Evolutionary conservation across 2,113 vertebrate species (phyloP).

Genomic region (Brienomyrus longianalis): DNA sequence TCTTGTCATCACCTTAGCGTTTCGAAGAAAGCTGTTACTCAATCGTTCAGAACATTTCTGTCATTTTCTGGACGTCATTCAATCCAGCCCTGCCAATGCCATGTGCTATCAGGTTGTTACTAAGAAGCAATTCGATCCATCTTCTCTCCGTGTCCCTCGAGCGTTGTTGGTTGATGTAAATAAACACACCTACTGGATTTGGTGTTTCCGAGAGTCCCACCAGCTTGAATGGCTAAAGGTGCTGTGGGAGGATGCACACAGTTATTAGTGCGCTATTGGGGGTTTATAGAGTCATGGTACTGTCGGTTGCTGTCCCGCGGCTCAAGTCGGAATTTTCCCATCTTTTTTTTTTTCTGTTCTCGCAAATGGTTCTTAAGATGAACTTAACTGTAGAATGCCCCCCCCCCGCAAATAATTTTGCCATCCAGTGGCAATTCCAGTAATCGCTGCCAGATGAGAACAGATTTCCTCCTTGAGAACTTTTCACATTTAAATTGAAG

Average conservation of each 20-base stretch:
- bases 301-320: not conserved
- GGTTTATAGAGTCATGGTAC: not conserved
- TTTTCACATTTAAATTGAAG: not conserved
- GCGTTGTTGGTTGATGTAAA: slow-evolving; percentile 30
- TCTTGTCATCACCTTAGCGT: not conserved
- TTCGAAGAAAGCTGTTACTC: slow-evolving; percentile 37
- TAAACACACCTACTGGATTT: slow-evolving; percentile 32
- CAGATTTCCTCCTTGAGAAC: not conserved
- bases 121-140: slow-evolving; percentile 56
- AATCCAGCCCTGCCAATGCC: slow-evolving; percentile 38
- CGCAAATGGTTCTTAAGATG: not conserved
- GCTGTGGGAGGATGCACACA: not conserved
- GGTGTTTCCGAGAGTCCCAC: not conserved
- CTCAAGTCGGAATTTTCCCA: not conserved
- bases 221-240: not conserved
- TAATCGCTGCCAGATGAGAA: not conserved
- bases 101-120: slow-evolving; percentile 48
- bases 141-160: slow-evolving; percentile 24
- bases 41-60: slow-evolving; percentile 47
- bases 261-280: not conserved
- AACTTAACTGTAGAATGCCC: not conserved
- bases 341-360: not conserved
- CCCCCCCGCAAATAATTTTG: not conserved
- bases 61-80: slow-evolving; percentile 46
- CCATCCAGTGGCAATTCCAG: not conserved